Evolutionary conservation across 2,797 vertebrate genomes (phyloP).

Genomic region (Vipera ursinii): DNA sequence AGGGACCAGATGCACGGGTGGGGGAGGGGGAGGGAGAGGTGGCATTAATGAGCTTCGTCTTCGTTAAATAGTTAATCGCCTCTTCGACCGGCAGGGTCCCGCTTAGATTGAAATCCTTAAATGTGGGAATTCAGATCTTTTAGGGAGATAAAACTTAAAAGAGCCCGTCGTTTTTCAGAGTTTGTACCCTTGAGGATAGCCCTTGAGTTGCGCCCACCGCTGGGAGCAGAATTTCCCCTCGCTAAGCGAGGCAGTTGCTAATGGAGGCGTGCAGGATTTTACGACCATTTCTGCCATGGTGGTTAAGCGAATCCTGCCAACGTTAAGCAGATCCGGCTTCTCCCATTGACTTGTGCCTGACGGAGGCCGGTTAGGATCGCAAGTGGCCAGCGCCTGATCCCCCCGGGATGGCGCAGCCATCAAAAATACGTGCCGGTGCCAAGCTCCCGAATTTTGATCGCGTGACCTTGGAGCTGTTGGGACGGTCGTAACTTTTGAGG

Average conservation of each 20-base stretch:
- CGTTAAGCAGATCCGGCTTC: neutral
- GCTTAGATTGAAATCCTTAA: neutral
- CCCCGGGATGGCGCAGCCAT: no score
- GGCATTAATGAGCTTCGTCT: no score
- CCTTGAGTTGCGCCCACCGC: neutral
- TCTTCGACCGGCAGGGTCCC: neutral
- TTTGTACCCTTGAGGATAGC: neutral
- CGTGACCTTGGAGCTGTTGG: neutral
- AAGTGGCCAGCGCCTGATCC: neutral
- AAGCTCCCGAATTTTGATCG: neutral
- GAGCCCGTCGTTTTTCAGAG: neutral
- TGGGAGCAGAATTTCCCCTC: neutral
- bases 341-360: no score
- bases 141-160: neutral
- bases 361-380: no score
- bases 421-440: neutral
- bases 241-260: neutral
- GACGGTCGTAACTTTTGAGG: neutral
- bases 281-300: neutral
- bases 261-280: neutral
- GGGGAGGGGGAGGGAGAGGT: no score
- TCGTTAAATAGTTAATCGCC: neutral
- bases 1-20: no score
- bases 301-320: neutral
- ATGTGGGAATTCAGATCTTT: neutral